Percentiles rank a stretch among this genome's conserved stretches.
Conservation (phyloP, 2,113 vertebrate genomes). For the Crotalus tigris region DNA sequence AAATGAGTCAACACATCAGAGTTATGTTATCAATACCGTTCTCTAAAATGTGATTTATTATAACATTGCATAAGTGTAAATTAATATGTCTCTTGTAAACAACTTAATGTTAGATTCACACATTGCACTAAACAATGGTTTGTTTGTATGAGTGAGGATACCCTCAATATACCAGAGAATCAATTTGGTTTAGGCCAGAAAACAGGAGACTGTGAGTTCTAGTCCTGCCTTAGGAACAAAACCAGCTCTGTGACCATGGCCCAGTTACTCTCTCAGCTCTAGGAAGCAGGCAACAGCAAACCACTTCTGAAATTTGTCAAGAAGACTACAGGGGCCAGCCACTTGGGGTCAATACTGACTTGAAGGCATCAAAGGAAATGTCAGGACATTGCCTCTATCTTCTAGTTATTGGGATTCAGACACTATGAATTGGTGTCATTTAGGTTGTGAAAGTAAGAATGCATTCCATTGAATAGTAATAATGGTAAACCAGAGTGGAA, state of each 20-base stretch:
- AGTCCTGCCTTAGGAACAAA: not conserved
- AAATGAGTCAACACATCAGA: not conserved
- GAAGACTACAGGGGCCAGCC: not conserved
- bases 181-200: not conserved
- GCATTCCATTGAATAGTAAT: not conserved
- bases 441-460: not conserved
- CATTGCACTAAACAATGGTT: not conserved
- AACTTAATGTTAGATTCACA: not conserved
- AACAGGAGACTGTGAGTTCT: not conserved
- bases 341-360: not conserved
- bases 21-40: accelerated
- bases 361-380: not conserved
- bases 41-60: not conserved
- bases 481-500: not conserved
- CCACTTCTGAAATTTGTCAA: not conserved
- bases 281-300: not conserved
- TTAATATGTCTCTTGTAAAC: not conserved
- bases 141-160: not conserved
- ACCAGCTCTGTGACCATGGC: not conserved
- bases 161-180: not conserved
- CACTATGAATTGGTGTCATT: not conserved
- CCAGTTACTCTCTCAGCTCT: not conserved
- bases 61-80: not conserved
- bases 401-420: not conserved
- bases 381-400: not conserved